A percentile compares a stretch with the other conserved stretches of the same genome.
These are phyloP conservation scores for Brachyalestes nurse DNA, from an alignment of 2,797 vertebrate species.

Conservation along the genomic window DNA sequence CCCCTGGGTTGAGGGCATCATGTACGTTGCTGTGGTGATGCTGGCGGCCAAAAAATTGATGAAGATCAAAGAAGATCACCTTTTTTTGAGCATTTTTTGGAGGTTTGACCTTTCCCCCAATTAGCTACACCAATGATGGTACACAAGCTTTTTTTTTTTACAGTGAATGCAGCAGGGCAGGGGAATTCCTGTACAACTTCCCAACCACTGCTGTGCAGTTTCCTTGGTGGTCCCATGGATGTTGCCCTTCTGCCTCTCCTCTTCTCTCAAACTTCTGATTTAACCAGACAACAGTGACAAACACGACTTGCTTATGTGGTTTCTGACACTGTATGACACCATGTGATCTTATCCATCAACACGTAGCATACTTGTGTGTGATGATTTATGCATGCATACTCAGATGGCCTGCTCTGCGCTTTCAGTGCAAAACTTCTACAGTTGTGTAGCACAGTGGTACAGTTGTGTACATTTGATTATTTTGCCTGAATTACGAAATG, in stretches of 20 bases:
- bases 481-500: conserved; percentile 47
- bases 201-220: neutral
- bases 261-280: conserved; percentile 2
- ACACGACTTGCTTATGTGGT: neutral
- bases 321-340: neutral
- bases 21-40: too few species aligned
- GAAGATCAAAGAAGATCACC: too few species aligned
- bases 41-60: too few species aligned
- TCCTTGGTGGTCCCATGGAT: neutral
- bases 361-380: too few species aligned
- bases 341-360: neutral
- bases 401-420: neutral
- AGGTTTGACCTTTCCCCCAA: neutral
- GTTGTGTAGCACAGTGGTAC: too few species aligned
- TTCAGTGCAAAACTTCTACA: neutral
- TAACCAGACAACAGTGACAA: neutral
- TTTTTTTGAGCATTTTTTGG: too few species aligned
- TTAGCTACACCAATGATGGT: neutral
- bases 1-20: too few species aligned
- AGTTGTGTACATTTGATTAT: conserved; percentile 26
- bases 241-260: neutral
- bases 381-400: neutral
- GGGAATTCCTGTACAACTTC: neutral
- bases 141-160: neutral
- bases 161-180: neutral